These are phyloP conservation scores for Parazoanthus darwini DNA, from an alignment of 92 coral and sea anemone genomes.

Conservation along the genomic window DNA sequence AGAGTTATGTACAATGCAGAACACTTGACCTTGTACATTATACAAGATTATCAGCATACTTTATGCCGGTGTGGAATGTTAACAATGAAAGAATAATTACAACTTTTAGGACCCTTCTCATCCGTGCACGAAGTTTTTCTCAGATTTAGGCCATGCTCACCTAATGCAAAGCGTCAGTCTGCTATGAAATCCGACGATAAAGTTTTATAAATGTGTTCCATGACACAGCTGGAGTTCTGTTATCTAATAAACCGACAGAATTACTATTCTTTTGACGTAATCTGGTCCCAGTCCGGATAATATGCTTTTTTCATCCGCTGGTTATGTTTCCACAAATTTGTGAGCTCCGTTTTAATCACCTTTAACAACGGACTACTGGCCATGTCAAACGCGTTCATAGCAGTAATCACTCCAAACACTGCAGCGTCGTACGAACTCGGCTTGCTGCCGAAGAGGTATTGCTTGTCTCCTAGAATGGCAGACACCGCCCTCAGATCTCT, in stretches of 20 bases:
- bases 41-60: too few species aligned
- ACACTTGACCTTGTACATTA: too few species aligned
- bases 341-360: conserved; percentile 56
- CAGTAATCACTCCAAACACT: conserved; percentile 59
- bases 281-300: conserved; percentile 78
- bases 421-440: conserved; percentile 71
- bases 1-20: too few species aligned
- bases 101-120: too few species aligned
- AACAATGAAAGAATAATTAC: too few species aligned
- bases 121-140: too few species aligned
- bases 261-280: conserved; percentile 22
- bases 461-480: conserved; percentile 57
- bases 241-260: not conserved
- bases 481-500: conserved; percentile 69
- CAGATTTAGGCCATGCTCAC: too few species aligned
- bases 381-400: conserved; percentile 58
- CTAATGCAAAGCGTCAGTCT: not conserved
- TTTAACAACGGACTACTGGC: conserved; percentile 63
- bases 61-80: too few species aligned
- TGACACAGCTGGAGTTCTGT: not conserved
- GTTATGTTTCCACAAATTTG: conserved; percentile 64
- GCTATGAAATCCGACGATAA: not conserved
- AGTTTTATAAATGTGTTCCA: not conserved
- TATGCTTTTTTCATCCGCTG: conserved; percentile 59
- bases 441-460: conserved; percentile 62